Percentiles rank a stretch among this genome's conserved stretches.
Conservation (phyloP, 2,113 vertebrate species). For the Porphyrio hochstetteri region DNA sequence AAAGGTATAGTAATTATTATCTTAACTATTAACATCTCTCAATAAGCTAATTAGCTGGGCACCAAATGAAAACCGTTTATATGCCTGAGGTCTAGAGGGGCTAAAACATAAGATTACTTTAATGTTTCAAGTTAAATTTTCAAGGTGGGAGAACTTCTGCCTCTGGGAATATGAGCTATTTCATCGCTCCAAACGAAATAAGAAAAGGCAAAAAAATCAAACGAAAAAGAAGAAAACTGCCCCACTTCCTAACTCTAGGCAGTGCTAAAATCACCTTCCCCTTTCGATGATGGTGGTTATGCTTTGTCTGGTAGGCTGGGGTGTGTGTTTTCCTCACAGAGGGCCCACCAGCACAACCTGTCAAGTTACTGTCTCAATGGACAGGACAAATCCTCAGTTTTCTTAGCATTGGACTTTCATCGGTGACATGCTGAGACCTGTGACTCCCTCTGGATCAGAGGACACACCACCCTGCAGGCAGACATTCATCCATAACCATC, state of each 20-base stretch:
- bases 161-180: not conserved
- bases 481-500: not conserved
- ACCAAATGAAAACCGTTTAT: not conserved
- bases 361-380: not conserved
- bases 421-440: not conserved
- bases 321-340: not conserved
- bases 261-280: not conserved
- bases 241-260: not conserved
- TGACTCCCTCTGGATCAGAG: not conserved
- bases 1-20: constrained; percentile 35
- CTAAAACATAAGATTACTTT: not conserved
- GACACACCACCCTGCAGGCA: not conserved
- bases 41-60: not conserved
- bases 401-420: not conserved
- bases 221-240: not conserved
- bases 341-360: not conserved
- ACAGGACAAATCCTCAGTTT: not conserved
- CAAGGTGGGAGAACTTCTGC: not conserved
- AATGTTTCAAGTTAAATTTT: constrained; percentile 25
- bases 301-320: not conserved
- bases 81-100: not conserved
- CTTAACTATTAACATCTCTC: constrained; percentile 33
- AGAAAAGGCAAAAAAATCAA: not conserved
- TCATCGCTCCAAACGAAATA: not conserved
- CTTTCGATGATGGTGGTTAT: not conserved